Conservation (phyloP, 2,888 invertebrate genomes). For the Hydriomena furcata region DNA sequence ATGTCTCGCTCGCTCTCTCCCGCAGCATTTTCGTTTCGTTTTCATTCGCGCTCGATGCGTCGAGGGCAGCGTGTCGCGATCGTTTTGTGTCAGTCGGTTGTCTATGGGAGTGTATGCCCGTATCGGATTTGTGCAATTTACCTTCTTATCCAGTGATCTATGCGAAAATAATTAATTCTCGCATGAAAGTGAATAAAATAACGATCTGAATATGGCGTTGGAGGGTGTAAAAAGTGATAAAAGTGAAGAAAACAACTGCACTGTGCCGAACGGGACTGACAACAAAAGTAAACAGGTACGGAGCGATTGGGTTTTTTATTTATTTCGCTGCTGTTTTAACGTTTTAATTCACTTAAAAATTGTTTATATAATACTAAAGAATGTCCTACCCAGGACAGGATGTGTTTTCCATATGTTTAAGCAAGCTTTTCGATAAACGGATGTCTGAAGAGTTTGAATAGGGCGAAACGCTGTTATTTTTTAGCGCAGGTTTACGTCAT, state of each 20-base stretch:
- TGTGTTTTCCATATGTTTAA: neutral
- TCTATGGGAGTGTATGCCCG: constrained; percentile 74
- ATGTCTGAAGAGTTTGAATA: constrained; percentile 16
- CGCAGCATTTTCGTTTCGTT: constrained; percentile 45
- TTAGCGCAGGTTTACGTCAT: constrained; percentile 66
- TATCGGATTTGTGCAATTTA: constrained; percentile 71
- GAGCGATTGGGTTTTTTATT: constrained; percentile 49
- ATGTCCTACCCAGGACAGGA: neutral
- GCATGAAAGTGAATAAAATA: constrained; percentile 79
- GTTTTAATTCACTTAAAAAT: constrained; percentile 23
- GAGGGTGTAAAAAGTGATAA: constrained; percentile 82
- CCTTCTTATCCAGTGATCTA: constrained; percentile 63
- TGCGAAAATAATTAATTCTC: constrained; percentile 58
- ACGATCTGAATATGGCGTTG: constrained; percentile 75
- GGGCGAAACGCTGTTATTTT: constrained; percentile 44
- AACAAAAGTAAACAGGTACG: constrained; percentile 84
- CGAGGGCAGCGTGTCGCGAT: constrained; percentile 51
- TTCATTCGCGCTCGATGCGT: constrained; percentile 79
- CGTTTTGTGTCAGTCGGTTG: constrained; percentile 57
- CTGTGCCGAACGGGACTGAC: constrained; percentile 81
- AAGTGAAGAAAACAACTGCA: constrained; percentile 81
- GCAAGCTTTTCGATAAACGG: neutral
- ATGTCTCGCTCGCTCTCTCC: constrained; percentile 49
- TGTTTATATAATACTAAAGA: neutral
- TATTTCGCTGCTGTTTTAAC: constrained; percentile 45